Conservation (phyloP, 2,797 vertebrate species). For the Halcyon leucocephala region DNA sequence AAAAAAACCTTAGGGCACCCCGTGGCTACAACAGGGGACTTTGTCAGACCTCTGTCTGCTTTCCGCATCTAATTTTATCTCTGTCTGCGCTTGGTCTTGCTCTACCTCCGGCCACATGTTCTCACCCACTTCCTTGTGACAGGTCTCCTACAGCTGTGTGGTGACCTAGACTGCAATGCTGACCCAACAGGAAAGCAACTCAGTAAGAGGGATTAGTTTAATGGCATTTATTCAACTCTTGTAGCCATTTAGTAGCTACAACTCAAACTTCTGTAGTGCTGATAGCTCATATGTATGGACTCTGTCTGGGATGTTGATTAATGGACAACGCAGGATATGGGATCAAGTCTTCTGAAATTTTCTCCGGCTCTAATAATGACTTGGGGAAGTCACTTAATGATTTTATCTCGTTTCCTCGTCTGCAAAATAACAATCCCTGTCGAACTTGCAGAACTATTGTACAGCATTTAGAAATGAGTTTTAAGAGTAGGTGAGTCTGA, state of each 20-base stretch:
- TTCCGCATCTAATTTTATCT: conserved; percentile 1
- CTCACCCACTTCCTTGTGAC: conserved; percentile 38
- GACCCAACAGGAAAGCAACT: conserved; percentile 46
- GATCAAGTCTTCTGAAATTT: neutral
- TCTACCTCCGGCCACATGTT: conserved; percentile 39
- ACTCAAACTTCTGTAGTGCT: neutral
- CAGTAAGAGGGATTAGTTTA: neutral
- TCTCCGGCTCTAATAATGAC: neutral
- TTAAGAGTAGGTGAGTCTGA: neutral
- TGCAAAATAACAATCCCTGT: neutral
- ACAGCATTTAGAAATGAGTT: neutral
- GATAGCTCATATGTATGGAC: neutral
- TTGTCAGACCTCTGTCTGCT: neutral
- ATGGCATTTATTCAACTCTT: neutral
- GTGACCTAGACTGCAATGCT: neutral
- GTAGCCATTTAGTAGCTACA: neutral
- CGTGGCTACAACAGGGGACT: neutral
- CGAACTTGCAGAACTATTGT: neutral
- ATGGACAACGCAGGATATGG: neutral
- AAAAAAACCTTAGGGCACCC: neutral
- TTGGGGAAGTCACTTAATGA: neutral
- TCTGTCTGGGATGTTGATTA: neutral
- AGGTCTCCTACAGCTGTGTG: conserved; percentile 38
- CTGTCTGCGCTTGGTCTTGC: conserved; percentile 7
- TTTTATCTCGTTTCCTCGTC: neutral